phyloP scores from a whole-genome alignment of 2,113 vertebrate genomes.

The Sinocyclocheilus anshuiensis region DNA sequence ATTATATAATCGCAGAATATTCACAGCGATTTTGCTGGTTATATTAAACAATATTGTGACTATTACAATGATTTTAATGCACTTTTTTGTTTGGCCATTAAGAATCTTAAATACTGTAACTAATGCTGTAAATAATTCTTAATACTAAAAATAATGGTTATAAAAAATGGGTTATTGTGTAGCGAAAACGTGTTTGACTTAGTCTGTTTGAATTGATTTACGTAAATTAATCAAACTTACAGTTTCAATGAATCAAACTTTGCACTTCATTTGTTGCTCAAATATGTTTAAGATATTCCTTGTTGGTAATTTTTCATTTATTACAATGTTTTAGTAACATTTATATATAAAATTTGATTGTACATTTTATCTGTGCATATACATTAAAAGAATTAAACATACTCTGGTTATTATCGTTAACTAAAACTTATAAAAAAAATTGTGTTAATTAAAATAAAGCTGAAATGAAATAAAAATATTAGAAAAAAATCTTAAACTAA shows the following conservation, averaged over 20 bases:
- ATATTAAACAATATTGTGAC: not conserved
- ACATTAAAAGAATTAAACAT: not conserved
- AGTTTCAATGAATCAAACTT: not conserved
- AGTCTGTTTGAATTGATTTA: not conserved
- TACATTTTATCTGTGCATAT: not conserved
- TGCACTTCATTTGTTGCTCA: not conserved
- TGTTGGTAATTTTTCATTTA: not conserved
- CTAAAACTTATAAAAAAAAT: no score
- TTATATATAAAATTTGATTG: not conserved
- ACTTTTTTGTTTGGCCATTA: not conserved
- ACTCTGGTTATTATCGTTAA: not conserved
- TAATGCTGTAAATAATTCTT: not conserved
- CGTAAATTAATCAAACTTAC: not conserved
- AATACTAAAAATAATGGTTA: not conserved
- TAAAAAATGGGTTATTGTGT: not conserved
- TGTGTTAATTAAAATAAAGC: no score
- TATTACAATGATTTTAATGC: not conserved
- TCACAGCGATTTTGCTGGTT: not conserved
- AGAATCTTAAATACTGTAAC: not conserved
- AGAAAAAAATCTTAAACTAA: no score
- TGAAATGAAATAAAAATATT: no score
- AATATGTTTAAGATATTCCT: not conserved
- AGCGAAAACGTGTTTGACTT: not conserved
- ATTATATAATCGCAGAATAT: not conserved
- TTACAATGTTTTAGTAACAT: not conserved